phyloP scores from a whole-genome alignment of 2,888 invertebrate species.

The Watsonalla cultraria region DNA sequence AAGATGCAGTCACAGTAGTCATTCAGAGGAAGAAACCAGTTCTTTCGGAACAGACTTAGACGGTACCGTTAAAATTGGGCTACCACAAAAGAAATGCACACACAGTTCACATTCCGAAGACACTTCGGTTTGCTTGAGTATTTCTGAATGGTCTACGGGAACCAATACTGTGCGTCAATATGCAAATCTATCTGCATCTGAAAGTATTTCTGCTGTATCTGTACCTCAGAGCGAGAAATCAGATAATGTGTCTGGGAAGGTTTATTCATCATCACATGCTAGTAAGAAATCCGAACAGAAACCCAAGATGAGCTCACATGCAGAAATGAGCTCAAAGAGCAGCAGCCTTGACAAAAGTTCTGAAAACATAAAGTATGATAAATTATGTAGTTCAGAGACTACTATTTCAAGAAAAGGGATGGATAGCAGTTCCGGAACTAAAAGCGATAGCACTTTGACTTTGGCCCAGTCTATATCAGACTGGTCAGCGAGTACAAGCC shows the following conservation, averaged over 20 bases:
- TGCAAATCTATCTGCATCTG: constrained; percentile 85
- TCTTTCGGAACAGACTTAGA: constrained; percentile 88
- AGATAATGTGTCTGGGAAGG: constrained; percentile 73
- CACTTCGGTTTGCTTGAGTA: constrained; percentile 90
- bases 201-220: constrained; percentile 80
- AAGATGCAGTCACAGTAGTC: constrained; percentile 83
- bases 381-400: constrained; percentile 80
- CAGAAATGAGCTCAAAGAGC: constrained; percentile 78
- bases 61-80: constrained; percentile 88
- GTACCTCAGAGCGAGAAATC: constrained; percentile 81
- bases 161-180: constrained; percentile 91
- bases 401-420: constrained; percentile 72
- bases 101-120: constrained; percentile 92
- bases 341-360: constrained; percentile 79
- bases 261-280: constrained; percentile 78
- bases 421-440: constrained; percentile 83
- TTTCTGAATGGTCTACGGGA: constrained; percentile 93
- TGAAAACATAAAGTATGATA: constrained; percentile 77
- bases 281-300: constrained; percentile 76
- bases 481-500: constrained; percentile 90
- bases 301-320: constrained; percentile 57
- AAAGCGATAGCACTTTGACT: constrained; percentile 88
- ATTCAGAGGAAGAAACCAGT: constrained; percentile 86
- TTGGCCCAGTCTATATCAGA: constrained; percentile 89
- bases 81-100: constrained; percentile 89